Evolutionary conservation across 2,113 vertebrate species (phyloP).

Genomic region (Mastomys natalensis): DNA sequence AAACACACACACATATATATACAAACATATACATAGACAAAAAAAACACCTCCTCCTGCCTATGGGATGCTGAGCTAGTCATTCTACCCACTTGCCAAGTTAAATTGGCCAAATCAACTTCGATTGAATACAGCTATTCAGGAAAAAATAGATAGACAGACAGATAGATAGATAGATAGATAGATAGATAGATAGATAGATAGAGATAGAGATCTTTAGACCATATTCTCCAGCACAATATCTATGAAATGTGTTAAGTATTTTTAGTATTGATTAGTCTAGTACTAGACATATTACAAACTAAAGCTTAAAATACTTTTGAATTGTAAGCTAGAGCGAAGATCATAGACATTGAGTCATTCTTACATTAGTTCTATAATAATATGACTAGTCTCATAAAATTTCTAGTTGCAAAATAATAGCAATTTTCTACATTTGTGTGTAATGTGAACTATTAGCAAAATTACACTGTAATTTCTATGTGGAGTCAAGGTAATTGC

Average conservation of each 20-base stretch:
- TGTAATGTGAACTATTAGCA: conserved; percentile 72
- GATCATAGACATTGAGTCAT: conserved; percentile 19
- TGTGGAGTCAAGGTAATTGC: conserved; percentile 73
- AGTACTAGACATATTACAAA: conserved; percentile 15
- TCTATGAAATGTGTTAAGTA: not conserved
- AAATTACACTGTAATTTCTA: conserved; percentile 72
- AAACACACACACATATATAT: not conserved
- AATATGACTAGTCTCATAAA: conserved; percentile 65
- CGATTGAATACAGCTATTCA: conserved; percentile 10
- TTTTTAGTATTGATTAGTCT: not conserved
- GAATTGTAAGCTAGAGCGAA: not conserved
- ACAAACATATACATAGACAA: no score
- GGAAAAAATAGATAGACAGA: no score
- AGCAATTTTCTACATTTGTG: conserved; percentile 55
- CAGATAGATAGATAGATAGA: no score
- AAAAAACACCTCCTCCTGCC: not conserved
- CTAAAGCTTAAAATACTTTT: conserved; percentile 27
- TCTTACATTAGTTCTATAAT: conserved; percentile 3
- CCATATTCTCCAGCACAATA: not conserved
- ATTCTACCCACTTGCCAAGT: not conserved
- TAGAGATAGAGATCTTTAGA: no score
- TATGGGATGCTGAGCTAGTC: not conserved
- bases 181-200: no score
- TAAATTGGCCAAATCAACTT: not conserved
- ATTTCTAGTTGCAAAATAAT: conserved; percentile 69